Conservation (phyloP, 2,797 vertebrate genomes). For the Catostomus latipinnis region DNA sequence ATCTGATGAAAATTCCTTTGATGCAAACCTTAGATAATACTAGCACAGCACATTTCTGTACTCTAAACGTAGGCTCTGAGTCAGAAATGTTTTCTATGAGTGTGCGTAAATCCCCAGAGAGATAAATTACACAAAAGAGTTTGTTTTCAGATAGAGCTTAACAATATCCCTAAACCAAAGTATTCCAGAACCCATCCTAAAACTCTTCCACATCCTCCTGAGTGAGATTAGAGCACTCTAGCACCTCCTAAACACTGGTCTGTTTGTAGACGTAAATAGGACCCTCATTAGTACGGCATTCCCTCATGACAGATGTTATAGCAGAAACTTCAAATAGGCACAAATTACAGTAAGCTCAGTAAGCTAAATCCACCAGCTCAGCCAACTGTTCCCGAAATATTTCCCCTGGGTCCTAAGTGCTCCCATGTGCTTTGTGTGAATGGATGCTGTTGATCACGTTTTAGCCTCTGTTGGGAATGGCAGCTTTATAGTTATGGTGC, state of each 20-base stretch:
- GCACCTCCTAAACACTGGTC: slow-evolving; percentile 29
- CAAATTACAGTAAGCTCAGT: slow-evolving; percentile 12
- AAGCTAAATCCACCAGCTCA: neutral
- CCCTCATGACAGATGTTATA: neutral
- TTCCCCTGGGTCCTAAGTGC: slow-evolving; percentile 55
- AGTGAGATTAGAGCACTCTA: slow-evolving; percentile 36
- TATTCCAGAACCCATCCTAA: slow-evolving; percentile 15
- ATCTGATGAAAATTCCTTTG: slow-evolving; percentile 7
- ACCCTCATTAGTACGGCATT: neutral
- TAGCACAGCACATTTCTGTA: neutral
- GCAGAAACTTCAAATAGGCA: slow-evolving; percentile 31
- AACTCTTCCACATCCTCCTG: slow-evolving; percentile 19
- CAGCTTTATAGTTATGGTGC: slow-evolving; percentile 21
- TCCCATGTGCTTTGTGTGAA: slow-evolving; percentile 37
- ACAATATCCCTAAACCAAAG: slow-evolving; percentile 29
- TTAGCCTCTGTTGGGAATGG: slow-evolving; percentile 26
- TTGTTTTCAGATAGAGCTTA: slow-evolving; percentile 35
- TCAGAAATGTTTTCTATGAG: slow-evolving; percentile 25
- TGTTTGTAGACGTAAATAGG: slow-evolving; percentile 19
- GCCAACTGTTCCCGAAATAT: neutral
- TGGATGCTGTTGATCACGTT: slow-evolving; percentile 1
- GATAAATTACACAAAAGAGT: slow-evolving; percentile 15
- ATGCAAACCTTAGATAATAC: neutral
- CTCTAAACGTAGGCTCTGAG: slow-evolving; percentile 5
- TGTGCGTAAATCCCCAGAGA: neutral